A percentile compares a stretch with the other conserved stretches of the same genome.
These are phyloP conservation scores for Helicolenus hilgendorfi DNA, from an alignment of 2,797 vertebrate species.

Conservation along the genomic window DNA sequence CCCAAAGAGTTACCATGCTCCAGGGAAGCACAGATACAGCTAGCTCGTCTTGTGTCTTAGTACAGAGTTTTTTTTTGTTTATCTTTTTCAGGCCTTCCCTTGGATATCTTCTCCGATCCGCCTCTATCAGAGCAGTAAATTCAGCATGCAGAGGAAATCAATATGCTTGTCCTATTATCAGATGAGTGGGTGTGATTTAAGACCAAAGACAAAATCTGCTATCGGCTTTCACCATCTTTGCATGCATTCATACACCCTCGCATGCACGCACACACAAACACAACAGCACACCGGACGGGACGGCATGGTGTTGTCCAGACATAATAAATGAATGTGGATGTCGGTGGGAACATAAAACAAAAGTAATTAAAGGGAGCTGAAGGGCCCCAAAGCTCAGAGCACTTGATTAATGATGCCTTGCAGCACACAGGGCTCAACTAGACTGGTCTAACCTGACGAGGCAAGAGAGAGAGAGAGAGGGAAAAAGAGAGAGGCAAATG, in stretches of 20 bases:
- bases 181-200: conserved; percentile 76
- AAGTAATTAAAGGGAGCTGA: conserved; percentile 86
- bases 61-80: conserved; percentile 1
- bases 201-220: conserved; percentile 23
- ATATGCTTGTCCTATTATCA: conserved; percentile 62
- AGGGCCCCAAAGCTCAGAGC: conserved; percentile 72
- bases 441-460: conserved; percentile 33
- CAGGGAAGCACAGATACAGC: not conserved
- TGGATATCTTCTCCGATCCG: conserved; percentile 7
- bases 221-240: conserved; percentile 64
- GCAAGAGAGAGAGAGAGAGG: not conserved
- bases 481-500: not conserved
- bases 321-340: conserved; percentile 77
- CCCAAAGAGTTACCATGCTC: not conserved
- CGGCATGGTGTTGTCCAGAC: conserved; percentile 47
- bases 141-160: conserved; percentile 64
- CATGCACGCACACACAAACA: not conserved
- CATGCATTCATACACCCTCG: not conserved
- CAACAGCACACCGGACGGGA: conserved; percentile 19
- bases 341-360: conserved; percentile 79
- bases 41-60: not conserved
- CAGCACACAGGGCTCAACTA: conserved; percentile 55
- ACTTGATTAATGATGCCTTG: conserved; percentile 84
- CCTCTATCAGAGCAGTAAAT: conserved; percentile 59
- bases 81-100: not conserved